Percentiles rank a stretch among this genome's conserved stretches.
Evolutionary conservation across 2,888 invertebrate genomes (phyloP).

Genomic region (Eupeodes luniger): DNA sequence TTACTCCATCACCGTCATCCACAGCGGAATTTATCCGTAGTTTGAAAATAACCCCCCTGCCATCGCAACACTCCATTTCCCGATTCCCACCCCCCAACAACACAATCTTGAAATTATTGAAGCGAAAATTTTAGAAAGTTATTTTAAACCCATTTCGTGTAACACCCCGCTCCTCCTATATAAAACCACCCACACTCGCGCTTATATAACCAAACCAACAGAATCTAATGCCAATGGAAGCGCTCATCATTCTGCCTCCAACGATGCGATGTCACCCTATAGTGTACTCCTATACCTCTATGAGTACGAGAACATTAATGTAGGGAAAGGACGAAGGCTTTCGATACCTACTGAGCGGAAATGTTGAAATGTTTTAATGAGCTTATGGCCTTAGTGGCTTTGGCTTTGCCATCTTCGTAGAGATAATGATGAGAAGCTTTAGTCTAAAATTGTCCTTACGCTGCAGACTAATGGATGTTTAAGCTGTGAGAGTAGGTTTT

Average conservation of each 20-base stretch:
- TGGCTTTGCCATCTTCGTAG: conserved; percentile 67
- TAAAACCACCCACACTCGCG: conserved; percentile 11
- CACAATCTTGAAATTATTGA: conserved; percentile 63
- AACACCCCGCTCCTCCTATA: background rate
- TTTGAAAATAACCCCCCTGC: conserved; percentile 8
- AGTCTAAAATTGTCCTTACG: conserved; percentile 67
- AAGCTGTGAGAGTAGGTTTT: conserved; percentile 67
- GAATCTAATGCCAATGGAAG: background rate
- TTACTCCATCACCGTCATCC: conserved; percentile 46
- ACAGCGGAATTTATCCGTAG: conserved; percentile 26
- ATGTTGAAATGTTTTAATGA: conserved; percentile 76
- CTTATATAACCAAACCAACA: conserved; percentile 40
- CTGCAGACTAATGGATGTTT: conserved; percentile 70
- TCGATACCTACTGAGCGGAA: conserved; percentile 74
- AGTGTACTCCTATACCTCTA: background rate
- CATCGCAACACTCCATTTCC: background rate
- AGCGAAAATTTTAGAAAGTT: conserved; percentile 69
- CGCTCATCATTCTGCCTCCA: conserved; percentile 34
- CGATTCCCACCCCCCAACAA: conserved; percentile 4
- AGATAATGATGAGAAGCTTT: conserved; percentile 71
- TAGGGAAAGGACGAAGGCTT: conserved; percentile 45
- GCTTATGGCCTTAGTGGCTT: conserved; percentile 76
- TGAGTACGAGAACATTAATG: no score
- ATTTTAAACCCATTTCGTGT: conserved; percentile 69
- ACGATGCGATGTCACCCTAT: conserved; percentile 6